Percentiles rank a stretch among this genome's conserved stretches.
phyloP scores from a whole-genome alignment of 1,140 invertebrate genomes.

The Helicoverpa armigera region DNA sequence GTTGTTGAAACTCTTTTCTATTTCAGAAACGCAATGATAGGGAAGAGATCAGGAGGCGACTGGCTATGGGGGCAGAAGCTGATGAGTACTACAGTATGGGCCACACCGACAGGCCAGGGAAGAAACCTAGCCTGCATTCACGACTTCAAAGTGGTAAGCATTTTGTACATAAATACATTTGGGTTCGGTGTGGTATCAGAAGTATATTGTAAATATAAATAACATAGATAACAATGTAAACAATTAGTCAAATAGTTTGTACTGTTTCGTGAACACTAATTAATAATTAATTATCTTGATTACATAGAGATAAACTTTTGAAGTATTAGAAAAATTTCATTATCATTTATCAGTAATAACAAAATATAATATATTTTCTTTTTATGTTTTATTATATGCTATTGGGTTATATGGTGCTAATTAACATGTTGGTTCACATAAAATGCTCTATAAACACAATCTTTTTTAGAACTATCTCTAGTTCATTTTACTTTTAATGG shows the following conservation, averaged over 20 bases:
- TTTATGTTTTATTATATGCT: background rate
- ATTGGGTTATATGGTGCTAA: slow-evolving; percentile 22
- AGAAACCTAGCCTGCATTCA: slow-evolving; percentile 95
- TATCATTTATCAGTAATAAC: too few relatives aligned
- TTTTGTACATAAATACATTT: slow-evolving; percentile 19
- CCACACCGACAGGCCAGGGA: slow-evolving; percentile 88
- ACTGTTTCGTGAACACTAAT: background rate
- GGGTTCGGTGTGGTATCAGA: slow-evolving; percentile 15
- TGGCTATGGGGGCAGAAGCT: slow-evolving; percentile 94
- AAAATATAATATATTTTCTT: too few relatives aligned
- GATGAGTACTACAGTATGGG: slow-evolving; percentile 91
- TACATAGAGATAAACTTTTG: background rate
- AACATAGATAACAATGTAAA: slow-evolving; percentile 12
- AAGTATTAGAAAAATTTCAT: too few relatives aligned
- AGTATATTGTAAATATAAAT: background rate
- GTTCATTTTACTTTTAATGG: too few relatives aligned
- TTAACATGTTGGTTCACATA: background rate
- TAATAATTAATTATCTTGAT: background rate
- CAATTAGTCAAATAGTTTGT: slow-evolving; percentile 7
- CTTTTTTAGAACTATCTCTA: too few relatives aligned
- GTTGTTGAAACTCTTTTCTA: background rate
- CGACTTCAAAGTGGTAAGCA: slow-evolving; percentile 93
- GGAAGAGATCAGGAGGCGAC: slow-evolving; percentile 95
- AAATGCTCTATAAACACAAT: too few relatives aligned
- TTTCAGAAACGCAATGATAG: slow-evolving; percentile 95